These are phyloP conservation scores for Sardinella longiceps DNA, from an alignment of 2,797 vertebrate species.

Conservation along the genomic window DNA sequence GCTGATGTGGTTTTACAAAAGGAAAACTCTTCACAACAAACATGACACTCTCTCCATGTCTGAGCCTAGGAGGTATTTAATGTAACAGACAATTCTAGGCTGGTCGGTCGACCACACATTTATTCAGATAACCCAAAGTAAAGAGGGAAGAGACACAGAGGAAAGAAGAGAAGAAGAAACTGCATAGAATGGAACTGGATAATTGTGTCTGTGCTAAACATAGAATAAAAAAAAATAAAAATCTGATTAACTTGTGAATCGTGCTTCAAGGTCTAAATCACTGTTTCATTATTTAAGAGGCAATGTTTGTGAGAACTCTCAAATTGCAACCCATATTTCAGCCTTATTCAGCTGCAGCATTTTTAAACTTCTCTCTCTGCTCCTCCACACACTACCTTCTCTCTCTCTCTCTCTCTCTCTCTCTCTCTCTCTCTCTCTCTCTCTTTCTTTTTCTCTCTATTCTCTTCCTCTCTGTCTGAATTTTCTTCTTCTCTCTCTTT, in stretches of 20 bases:
- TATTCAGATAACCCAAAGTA: background rate
- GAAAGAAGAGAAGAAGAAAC: too few species aligned
- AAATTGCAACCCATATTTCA: background rate
- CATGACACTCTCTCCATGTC: background rate
- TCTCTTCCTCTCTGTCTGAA: background rate
- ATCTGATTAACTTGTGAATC: background rate
- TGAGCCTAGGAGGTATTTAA: background rate
- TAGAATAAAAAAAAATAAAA: background rate
- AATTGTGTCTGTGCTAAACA: background rate
- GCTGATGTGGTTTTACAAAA: constrained; percentile 4
- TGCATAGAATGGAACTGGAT: background rate
- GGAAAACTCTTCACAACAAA: constrained; percentile 7
- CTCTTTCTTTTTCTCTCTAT: background rate
- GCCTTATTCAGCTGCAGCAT: background rate
- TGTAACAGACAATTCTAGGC: background rate
- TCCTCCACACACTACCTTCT: background rate
- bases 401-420: background rate
- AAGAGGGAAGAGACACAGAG: background rate
- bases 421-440: background rate
- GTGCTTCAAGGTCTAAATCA: background rate
- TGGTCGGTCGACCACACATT: background rate
- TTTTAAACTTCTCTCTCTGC: background rate
- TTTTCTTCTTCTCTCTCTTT: background rate
- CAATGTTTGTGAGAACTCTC: background rate
- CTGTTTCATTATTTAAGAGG: background rate